Conservation (phyloP, 2,888 invertebrate genomes). For the Dynastes maya region DNA sequence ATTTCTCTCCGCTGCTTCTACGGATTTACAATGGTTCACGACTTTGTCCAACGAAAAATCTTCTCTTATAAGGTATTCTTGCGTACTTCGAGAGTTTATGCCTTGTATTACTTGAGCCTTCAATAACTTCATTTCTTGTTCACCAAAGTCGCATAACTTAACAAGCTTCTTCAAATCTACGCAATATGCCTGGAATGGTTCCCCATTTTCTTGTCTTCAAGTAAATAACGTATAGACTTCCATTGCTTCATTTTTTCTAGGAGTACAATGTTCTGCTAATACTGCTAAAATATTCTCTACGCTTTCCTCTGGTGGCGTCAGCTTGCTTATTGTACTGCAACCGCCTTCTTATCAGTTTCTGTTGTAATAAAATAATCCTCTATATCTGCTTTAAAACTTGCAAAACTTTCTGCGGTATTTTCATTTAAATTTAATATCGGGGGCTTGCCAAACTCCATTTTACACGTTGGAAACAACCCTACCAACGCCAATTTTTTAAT, state of each 20-base stretch:
- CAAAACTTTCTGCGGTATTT: neutral
- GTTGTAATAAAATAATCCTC: neutral
- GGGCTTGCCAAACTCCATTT: constrained; percentile 1
- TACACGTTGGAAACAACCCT: neutral
- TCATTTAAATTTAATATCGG: neutral
- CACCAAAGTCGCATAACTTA: neutral
- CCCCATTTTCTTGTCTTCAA: neutral
- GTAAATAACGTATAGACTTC: neutral
- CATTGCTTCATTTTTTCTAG: constrained; percentile 16
- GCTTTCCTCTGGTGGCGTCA: neutral
- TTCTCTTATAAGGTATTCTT: constrained; percentile 33
- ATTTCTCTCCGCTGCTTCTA: constrained; percentile 25
- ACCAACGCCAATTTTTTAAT: no score
- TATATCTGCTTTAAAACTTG: neutral
- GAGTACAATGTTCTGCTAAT: constrained; percentile 1
- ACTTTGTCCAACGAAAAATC: constrained; percentile 35
- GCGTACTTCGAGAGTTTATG: neutral
- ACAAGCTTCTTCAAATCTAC: constrained; percentile 42
- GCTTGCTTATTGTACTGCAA: neutral
- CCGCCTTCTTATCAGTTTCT: neutral
- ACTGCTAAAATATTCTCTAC: neutral
- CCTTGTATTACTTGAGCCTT: neutral
- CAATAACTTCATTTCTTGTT: neutral
- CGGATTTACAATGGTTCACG: constrained; percentile 41
- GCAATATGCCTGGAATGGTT: neutral